These are phyloP conservation scores for Mus spretus DNA, from an alignment of 2,797 vertebrate genomes.

Conservation along the genomic window DNA sequence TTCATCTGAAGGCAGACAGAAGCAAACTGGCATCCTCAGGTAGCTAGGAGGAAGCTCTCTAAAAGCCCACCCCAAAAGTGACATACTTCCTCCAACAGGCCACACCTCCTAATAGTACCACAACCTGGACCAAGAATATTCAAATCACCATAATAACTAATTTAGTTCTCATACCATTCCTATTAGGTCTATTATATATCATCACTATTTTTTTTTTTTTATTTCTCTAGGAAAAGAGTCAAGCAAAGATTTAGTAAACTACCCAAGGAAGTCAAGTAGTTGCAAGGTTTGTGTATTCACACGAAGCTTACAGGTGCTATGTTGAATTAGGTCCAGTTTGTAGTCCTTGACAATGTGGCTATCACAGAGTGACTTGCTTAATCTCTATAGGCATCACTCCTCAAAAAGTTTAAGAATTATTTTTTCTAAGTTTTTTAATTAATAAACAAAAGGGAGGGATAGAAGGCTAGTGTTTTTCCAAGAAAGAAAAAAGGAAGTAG, in stretches of 20 bases:
- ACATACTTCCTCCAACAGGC: neutral
- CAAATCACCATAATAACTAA: neutral
- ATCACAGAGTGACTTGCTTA: slow-evolving; percentile 4
- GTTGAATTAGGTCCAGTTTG: slow-evolving; percentile 1
- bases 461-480: neutral
- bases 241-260: slow-evolving; percentile 35
- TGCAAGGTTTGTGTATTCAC: neutral
- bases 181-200: slow-evolving; percentile 17
- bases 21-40: neutral
- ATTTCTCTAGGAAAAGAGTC: slow-evolving; percentile 16
- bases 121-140: neutral
- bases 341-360: slow-evolving; percentile 31
- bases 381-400: slow-evolving; percentile 27
- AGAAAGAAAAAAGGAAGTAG: neutral
- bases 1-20: neutral
- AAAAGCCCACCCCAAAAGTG: neutral
- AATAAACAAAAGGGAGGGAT: neutral
- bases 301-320: neutral
- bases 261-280: neutral
- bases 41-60: neutral
- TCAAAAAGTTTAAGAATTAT: slow-evolving; percentile 39
- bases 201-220: neutral
- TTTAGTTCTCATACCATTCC: slow-evolving; percentile 44
- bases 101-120: neutral
- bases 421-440: slow-evolving; percentile 32